phyloP scores from a whole-genome alignment of 2,888 invertebrate genomes.

The Seladonia tumulorum region DNA sequence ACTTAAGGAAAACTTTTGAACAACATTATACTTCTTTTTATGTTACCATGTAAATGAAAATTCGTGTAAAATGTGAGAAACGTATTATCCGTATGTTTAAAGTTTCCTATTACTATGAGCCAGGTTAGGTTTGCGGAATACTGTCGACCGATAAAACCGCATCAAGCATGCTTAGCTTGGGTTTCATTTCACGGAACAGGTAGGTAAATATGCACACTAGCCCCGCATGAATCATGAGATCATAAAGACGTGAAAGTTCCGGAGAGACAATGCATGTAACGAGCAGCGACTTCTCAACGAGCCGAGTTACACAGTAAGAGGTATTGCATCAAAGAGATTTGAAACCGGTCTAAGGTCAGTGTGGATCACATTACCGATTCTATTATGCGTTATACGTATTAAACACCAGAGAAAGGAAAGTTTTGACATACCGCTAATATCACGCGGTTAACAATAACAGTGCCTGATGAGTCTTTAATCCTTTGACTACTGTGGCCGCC shows the following conservation, averaged over 20 bases:
- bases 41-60: neutral
- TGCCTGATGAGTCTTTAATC: too few species aligned
- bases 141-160: constrained; percentile 50
- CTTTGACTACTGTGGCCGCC: too few species aligned
- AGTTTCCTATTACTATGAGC: neutral
- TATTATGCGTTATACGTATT: constrained; percentile 32
- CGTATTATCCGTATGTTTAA: neutral
- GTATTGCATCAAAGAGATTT: constrained; percentile 45
- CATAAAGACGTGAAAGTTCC: constrained; percentile 62
- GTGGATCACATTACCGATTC: constrained; percentile 63
- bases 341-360: constrained; percentile 34
- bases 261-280: constrained; percentile 64
- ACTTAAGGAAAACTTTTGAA: too few species aligned
- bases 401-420: constrained; percentile 7
- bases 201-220: constrained; percentile 59
- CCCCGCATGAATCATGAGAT: constrained; percentile 67
- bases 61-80: neutral
- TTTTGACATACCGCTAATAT: constrained; percentile 9
- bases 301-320: constrained; percentile 45
- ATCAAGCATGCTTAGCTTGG: constrained; percentile 58
- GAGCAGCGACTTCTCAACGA: constrained; percentile 56
- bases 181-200: constrained; percentile 65
- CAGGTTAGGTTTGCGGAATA: neutral
- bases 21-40: neutral
- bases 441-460: constrained; percentile 16